Conservation (phyloP, 2,113 vertebrate species). For the Actinemys pallida region DNA sequence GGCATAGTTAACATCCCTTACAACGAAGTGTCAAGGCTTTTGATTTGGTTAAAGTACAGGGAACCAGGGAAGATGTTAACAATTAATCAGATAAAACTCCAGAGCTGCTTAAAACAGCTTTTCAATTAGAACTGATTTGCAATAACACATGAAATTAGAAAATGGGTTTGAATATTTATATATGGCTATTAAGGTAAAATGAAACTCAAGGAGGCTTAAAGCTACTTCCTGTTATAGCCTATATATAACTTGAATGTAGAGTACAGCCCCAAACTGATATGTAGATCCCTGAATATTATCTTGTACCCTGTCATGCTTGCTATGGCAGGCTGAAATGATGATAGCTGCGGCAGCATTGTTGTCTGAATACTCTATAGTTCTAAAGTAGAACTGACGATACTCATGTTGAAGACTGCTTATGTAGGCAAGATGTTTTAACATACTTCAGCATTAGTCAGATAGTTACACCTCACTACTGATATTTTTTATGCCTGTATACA, state of each 20-base stretch:
- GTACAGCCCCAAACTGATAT: background rate
- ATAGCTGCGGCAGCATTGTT: background rate
- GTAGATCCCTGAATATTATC: background rate
- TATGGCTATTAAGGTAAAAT: constrained; percentile 17
- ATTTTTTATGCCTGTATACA: background rate
- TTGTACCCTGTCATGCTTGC: background rate
- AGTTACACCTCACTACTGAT: background rate
- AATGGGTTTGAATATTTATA: constrained; percentile 26
- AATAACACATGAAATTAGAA: constrained; percentile 25
- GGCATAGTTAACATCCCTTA: background rate
- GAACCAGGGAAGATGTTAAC: constrained; percentile 20
- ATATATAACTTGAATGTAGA: background rate
- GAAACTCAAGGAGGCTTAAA: constrained; percentile 30
- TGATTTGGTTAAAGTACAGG: background rate
- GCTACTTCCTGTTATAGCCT: fast-evolving
- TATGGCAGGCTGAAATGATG: background rate
- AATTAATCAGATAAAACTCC: constrained; percentile 17
- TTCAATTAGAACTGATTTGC: constrained; percentile 24
- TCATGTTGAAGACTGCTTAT: background rate
- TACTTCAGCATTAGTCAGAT: background rate
- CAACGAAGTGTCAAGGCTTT: background rate
- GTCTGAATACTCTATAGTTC: background rate
- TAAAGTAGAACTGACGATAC: background rate
- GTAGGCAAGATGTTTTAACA: background rate
- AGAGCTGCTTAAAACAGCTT: constrained; percentile 30